A percentile compares a stretch with the other conserved stretches of the same genome.
Conservation (phyloP, 2,797 vertebrate species). For the Lepilemur septentrionalis region DNA sequence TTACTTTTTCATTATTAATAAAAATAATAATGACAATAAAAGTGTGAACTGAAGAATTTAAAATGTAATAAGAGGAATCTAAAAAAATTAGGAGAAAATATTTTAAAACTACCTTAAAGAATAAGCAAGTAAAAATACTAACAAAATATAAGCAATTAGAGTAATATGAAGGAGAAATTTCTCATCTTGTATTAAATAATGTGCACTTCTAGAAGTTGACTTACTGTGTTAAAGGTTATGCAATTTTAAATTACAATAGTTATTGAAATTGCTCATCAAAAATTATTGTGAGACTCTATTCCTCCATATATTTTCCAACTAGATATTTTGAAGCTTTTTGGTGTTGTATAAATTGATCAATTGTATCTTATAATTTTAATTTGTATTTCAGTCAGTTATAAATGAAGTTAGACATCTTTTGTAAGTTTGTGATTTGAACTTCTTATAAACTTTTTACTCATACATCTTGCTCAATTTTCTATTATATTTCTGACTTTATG, state of each 20-base stretch:
- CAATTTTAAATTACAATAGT: neutral
- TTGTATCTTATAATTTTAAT: neutral
- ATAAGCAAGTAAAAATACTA: neutral
- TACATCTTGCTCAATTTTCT: neutral
- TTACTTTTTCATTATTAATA: neutral
- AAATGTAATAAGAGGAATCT: neutral
- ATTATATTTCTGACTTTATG: neutral
- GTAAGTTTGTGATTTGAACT: neutral
- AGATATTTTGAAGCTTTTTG: neutral
- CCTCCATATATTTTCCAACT: neutral
- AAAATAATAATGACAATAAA: neutral
- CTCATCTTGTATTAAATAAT: neutral
- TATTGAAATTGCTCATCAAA: neutral
- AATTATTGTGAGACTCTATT: neutral
- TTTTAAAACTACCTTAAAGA: neutral
- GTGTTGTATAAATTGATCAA: neutral
- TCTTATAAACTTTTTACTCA: neutral
- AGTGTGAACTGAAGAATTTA: neutral
- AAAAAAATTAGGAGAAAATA: neutral
- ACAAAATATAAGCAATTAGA: neutral
- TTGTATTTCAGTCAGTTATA: neutral
- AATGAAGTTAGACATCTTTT: neutral
- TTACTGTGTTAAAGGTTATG: neutral
- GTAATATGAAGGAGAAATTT: neutral
- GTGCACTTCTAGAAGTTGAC: neutral